Percentiles rank a stretch among this genome's conserved stretches.
Evolutionary conservation across 2,113 vertebrate genomes (phyloP).

Genomic region (Siphamia tubifer): DNA sequence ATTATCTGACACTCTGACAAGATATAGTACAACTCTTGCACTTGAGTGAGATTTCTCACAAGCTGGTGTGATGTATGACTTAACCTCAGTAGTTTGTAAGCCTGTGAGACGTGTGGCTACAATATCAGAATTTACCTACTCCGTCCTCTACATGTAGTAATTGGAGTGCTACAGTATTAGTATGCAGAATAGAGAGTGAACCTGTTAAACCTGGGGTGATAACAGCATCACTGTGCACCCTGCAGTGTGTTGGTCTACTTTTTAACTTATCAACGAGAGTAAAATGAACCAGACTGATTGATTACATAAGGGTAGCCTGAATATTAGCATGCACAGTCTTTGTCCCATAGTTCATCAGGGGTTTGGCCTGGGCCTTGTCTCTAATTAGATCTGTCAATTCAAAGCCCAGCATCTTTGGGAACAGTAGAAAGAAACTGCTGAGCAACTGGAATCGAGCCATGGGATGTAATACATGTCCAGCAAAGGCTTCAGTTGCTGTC

Average conservation of each 20-base stretch:
- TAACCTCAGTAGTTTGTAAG: slow-evolving; percentile 18
- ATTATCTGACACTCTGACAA: slow-evolving; percentile 11
- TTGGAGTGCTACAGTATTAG: neutral
- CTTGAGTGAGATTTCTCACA: slow-evolving; percentile 50
- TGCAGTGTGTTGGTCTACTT: neutral
- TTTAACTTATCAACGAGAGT: neutral
- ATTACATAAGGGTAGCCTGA: slow-evolving; percentile 44
- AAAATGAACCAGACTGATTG: slow-evolving; percentile 20
- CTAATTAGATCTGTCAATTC: slow-evolving; percentile 70
- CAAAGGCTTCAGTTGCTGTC: neutral
- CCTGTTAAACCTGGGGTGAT: neutral
- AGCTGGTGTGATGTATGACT: slow-evolving; percentile 39
- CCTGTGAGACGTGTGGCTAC: neutral
- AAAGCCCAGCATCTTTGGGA: slow-evolving; percentile 61
- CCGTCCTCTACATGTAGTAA: neutral
- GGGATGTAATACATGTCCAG: neutral
- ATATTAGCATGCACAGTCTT: slow-evolving; percentile 45
- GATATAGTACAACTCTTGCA: slow-evolving; percentile 7
- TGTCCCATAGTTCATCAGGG: slow-evolving; percentile 42
- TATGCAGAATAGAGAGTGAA: neutral
- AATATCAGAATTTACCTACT: neutral
- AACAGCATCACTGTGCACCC: neutral
- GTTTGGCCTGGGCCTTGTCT: slow-evolving; percentile 42
- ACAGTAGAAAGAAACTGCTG: slow-evolving; percentile 36
- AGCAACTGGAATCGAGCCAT: slow-evolving; percentile 25